phyloP scores from a whole-genome alignment of 2,888 invertebrate species.

The Empis stercorea region DNA sequence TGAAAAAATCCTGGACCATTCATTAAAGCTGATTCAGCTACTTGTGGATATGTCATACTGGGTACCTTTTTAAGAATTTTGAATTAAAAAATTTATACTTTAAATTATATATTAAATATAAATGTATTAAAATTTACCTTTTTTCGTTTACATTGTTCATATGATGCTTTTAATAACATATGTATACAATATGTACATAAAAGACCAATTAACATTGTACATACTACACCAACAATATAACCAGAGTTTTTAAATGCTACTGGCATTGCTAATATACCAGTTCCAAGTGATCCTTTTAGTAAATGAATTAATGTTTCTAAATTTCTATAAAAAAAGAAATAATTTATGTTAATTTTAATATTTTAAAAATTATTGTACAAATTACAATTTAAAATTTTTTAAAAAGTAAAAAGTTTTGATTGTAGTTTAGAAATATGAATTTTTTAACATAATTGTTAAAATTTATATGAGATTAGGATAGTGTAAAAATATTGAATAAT shows the following conservation, averaged over 20 bases:
- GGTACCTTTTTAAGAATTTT: conserved; percentile 25
- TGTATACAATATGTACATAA: conserved; percentile 81
- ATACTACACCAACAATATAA: conserved; percentile 57
- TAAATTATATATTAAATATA: background rate
- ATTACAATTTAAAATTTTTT: too few species aligned
- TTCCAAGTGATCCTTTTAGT: conserved; percentile 79
- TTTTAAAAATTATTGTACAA: too few species aligned
- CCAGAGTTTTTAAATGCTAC: conserved; percentile 79
- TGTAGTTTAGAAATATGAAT: too few species aligned
- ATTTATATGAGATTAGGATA: too few species aligned
- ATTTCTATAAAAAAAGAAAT: conserved; percentile 4
- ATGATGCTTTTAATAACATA: conserved; percentile 39
- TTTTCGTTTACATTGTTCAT: background rate
- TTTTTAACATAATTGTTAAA: too few species aligned
- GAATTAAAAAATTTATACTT: conserved; percentile 39
- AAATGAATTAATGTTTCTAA: conserved; percentile 8
- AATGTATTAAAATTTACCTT: conserved; percentile 13
- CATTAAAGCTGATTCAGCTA: conserved; percentile 56
- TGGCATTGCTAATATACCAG: conserved; percentile 86
- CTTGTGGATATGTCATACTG: conserved; percentile 59
- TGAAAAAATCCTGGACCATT: conserved; percentile 54
- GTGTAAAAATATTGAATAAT: too few species aligned
- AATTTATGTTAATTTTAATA: too few species aligned
- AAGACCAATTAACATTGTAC: conserved; percentile 61
- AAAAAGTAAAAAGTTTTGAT: too few species aligned